These are phyloP conservation scores for Corvus moneduloides DNA, from an alignment of 2,113 vertebrate species.

Conservation along the genomic window DNA sequence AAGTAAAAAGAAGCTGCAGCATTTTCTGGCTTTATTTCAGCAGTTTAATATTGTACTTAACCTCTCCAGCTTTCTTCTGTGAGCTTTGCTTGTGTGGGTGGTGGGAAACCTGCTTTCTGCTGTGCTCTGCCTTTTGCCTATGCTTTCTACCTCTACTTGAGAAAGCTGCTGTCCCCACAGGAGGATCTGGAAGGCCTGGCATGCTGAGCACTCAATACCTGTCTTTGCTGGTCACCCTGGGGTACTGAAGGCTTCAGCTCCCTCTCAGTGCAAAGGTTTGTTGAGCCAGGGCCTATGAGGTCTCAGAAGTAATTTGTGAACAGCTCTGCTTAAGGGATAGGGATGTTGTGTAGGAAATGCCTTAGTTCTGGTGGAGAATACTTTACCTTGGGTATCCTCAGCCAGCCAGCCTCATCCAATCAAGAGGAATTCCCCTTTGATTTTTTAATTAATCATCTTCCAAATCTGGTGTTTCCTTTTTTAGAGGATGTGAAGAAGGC, in stretches of 20 bases:
- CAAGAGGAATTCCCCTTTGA: slow-evolving; percentile 9
- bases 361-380: neutral
- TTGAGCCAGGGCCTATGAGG: neutral
- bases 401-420: neutral
- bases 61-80: neutral
- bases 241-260: neutral
- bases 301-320: neutral
- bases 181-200: neutral
- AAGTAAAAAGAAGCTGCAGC: neutral
- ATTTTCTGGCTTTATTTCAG: neutral
- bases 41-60: neutral
- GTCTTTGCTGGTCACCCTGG: neutral
- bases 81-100: neutral
- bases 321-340: neutral
- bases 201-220: accelerated
- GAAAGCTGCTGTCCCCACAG: neutral
- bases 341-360: neutral
- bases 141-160: neutral
- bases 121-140: neutral
- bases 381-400: neutral
- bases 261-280: neutral
- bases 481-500: neutral
- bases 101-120: neutral
- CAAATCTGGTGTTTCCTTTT: neutral
- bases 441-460: slow-evolving; percentile 1